These are phyloP conservation scores for Forbesichthys papilliferus DNA, from an alignment of 2,113 vertebrate genomes.

Conservation along the genomic window DNA sequence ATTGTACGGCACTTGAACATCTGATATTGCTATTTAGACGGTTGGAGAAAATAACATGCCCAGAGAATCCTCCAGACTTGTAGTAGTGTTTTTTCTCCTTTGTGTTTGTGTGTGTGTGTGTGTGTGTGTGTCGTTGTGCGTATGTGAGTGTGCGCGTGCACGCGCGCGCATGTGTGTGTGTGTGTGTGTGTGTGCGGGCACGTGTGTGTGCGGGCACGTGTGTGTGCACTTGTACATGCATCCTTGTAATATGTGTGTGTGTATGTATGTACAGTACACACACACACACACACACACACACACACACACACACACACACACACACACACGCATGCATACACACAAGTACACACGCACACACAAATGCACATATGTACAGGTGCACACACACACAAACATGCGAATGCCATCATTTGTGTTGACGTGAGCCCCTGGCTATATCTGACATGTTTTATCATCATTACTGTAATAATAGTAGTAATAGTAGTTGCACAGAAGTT, in stretches of 20 bases:
- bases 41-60: too few relatives aligned
- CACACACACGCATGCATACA: constrained; percentile 5
- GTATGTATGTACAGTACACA: constrained; percentile 12
- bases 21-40: too few relatives aligned
- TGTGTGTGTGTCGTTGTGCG: neutral
- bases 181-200: neutral
- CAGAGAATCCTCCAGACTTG: too few relatives aligned
- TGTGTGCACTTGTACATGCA: too few relatives aligned
- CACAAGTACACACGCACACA: neutral
- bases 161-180: neutral
- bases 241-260: neutral
- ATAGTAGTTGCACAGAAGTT: too few relatives aligned
- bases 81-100: too few relatives aligned
- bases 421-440: too few relatives aligned
- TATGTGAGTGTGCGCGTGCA: neutral
- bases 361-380: neutral
- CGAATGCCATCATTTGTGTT: too few relatives aligned
- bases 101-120: constrained; percentile 6
- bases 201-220: neutral
- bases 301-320: neutral
- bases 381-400: neutral
- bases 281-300: constrained; percentile 6
- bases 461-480: too few relatives aligned
- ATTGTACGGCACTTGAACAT: too few relatives aligned
- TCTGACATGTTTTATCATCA: too few relatives aligned